phyloP scores from a whole-genome alignment of 2,113 vertebrate species.

The Drymodes brunneopygia region DNA sequence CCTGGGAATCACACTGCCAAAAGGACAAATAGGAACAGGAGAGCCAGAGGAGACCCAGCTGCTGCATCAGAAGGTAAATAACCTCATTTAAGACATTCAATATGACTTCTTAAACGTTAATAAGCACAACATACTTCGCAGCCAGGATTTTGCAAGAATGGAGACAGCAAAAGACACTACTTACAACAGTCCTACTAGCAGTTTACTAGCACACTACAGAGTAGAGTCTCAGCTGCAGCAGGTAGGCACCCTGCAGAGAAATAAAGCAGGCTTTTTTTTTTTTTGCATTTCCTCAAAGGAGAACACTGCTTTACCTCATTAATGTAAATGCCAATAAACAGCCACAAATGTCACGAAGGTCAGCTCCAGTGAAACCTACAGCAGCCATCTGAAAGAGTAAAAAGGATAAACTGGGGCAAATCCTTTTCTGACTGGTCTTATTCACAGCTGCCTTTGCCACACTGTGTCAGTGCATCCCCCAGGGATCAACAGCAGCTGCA shows the following conservation, averaged over 20 bases:
- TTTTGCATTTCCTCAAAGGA: neutral
- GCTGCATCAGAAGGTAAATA: neutral
- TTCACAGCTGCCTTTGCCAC: neutral
- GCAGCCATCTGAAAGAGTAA: neutral
- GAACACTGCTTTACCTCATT: neutral
- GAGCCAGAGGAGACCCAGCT: neutral
- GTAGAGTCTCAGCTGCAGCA: neutral
- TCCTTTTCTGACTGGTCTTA: neutral
- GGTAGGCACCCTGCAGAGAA: neutral
- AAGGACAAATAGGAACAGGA: neutral
- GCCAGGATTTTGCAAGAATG: neutral
- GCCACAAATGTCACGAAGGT: neutral
- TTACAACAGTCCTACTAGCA: neutral
- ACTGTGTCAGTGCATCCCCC: neutral
- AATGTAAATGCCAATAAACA: neutral
- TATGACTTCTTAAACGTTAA: neutral
- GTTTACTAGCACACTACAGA: neutral
- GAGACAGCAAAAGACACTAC: neutral
- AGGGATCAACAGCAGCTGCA: constrained; percentile 3
- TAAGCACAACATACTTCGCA: neutral
- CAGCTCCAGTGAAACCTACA: neutral
- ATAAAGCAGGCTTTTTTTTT: neutral
- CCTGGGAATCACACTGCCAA: neutral
- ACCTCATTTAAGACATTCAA: neutral
- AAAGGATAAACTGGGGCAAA: neutral